Percentiles rank a stretch among this genome's conserved stretches.
Evolutionary conservation across 2,888 invertebrate species (phyloP).

Genomic region (Agonopterix subpropinquella): DNA sequence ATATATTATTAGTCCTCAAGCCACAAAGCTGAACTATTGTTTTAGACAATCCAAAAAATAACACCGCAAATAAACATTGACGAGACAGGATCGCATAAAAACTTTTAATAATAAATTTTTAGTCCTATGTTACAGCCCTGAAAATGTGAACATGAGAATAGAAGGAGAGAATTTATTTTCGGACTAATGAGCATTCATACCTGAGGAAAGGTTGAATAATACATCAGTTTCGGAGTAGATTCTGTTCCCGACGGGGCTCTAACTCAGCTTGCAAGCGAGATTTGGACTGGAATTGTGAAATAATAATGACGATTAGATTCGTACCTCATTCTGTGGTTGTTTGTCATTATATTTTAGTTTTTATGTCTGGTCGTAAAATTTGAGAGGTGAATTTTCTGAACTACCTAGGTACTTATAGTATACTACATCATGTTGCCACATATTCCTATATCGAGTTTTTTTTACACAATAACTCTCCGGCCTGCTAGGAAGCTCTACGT

Average conservation of each 20-base stretch:
- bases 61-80: no score
- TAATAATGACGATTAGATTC: conserved; percentile 47
- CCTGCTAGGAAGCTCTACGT: no score
- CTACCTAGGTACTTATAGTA: no score
- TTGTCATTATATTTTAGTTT: conserved; percentile 31
- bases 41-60: no score
- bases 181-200: conserved; percentile 65
- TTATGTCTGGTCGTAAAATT: conserved; percentile 20
- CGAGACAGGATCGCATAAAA: not conserved
- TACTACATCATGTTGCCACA: no score
- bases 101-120: conserved; percentile 17
- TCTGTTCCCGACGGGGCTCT: conserved; percentile 44
- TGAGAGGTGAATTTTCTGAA: no score
- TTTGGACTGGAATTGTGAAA: conserved; percentile 39
- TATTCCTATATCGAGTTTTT: no score
- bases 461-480: no score
- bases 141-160: conserved; percentile 35
- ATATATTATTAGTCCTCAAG: no score
- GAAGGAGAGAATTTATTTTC: conserved; percentile 47
- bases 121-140: conserved; percentile 14
- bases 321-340: conserved; percentile 30
- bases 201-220: conserved; percentile 66
- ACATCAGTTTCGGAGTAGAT: conserved; percentile 57
- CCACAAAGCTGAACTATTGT: no score
- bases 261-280: conserved; percentile 46